Percentiles rank a stretch among this genome's conserved stretches.
Conservation (phyloP, 2,113 vertebrate species). For the Chionomys nivalis region DNA sequence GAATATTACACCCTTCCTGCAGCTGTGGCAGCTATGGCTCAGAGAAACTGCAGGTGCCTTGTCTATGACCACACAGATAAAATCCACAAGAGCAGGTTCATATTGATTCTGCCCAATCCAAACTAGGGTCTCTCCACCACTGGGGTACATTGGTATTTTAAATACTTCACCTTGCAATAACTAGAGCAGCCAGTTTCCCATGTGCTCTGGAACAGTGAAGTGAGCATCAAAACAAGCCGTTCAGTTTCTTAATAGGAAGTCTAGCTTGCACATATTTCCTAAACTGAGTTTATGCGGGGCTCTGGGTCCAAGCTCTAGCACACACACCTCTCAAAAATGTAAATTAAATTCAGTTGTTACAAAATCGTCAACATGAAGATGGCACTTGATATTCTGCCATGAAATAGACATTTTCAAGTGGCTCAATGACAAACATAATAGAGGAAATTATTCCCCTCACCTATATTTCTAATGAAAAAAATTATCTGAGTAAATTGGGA, state of each 20-base stretch:
- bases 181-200: neutral
- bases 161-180: neutral
- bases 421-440: neutral
- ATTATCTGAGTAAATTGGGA: neutral
- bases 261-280: neutral
- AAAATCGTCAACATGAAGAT: neutral
- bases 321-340: neutral
- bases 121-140: neutral
- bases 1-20: neutral
- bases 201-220: neutral
- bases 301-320: neutral
- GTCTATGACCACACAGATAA: neutral
- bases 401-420: neutral
- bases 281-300: neutral
- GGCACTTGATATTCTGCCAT: neutral
- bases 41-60: neutral
- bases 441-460: slow-evolving; percentile 8
- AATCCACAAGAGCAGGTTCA: slow-evolving; percentile 21
- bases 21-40: neutral
- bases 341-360: neutral
- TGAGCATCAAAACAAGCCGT: neutral
- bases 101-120: neutral
- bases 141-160: neutral
- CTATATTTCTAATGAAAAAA: slow-evolving; percentile 26
- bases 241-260: slow-evolving; percentile 6